Evolutionary conservation across 1,140 invertebrate species (phyloP).

Genomic region (Drosophila equinoxialis): DNA sequence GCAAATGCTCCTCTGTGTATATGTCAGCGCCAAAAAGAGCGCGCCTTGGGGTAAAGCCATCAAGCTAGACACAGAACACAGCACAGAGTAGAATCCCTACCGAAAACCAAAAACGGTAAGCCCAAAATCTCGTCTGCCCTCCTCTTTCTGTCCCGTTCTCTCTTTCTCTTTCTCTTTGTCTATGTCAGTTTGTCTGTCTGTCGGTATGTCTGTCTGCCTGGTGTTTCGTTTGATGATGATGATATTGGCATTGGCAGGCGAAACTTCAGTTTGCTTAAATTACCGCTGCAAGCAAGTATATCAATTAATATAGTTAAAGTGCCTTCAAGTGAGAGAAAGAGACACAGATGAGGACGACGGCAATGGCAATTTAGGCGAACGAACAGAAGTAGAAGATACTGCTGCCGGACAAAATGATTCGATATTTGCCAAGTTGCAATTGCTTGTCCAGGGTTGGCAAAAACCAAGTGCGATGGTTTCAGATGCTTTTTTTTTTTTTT

Average conservation of each 20-base stretch:
- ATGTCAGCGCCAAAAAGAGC: slow-evolving; percentile 51
- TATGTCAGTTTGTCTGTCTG: neutral
- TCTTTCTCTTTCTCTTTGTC: neutral
- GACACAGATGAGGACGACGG: neutral
- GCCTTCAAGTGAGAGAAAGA: slow-evolving; percentile 33
- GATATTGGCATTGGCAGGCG: slow-evolving; percentile 67
- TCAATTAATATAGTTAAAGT: slow-evolving; percentile 82
- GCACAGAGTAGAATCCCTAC: neutral
- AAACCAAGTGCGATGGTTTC: neutral
- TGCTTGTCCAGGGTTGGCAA: slow-evolving; percentile 11
- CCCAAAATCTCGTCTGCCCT: neutral
- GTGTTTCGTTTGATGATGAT: slow-evolving; percentile 37
- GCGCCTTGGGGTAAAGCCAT: slow-evolving; percentile 57
- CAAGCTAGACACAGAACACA: slow-evolving; percentile 31
- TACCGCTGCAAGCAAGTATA: slow-evolving; percentile 77
- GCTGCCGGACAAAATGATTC: slow-evolving; percentile 14
- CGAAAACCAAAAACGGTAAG: slow-evolving; percentile 19
- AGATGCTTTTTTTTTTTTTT: neutral
- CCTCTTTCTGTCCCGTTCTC: neutral
- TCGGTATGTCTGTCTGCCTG: slow-evolving; percentile 19
- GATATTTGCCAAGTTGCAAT: slow-evolving; percentile 15
- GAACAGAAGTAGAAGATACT: neutral
- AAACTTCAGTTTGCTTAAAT: slow-evolving; percentile 74
- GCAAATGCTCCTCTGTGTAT: neutral
- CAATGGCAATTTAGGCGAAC: neutral